phyloP scores from a whole-genome alignment of 2,113 vertebrate species.

The Ochotona curzoniae region DNA sequence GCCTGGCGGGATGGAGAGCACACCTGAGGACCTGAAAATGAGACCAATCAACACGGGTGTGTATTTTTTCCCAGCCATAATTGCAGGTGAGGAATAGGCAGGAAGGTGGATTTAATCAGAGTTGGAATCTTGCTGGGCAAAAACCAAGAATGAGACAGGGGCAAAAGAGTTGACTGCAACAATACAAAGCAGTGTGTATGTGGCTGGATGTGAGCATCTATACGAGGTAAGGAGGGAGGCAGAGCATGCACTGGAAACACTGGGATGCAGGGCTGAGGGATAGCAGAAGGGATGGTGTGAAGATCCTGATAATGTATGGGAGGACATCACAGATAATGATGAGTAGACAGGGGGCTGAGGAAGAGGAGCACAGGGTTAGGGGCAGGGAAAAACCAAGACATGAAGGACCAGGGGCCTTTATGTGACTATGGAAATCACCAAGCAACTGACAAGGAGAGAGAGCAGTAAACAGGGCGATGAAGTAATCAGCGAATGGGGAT shows the following conservation, averaged over 20 bases:
- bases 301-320: background rate
- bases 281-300: rapidly evolving
- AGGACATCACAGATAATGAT: background rate
- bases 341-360: background rate
- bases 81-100: constrained; percentile 15
- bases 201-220: background rate
- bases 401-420: background rate
- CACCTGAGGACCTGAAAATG: constrained; percentile 58
- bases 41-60: constrained; percentile 45
- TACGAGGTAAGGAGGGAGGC: background rate
- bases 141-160: constrained; percentile 18
- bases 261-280: no score
- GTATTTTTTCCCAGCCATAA: background rate
- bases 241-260: background rate
- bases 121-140: constrained; percentile 46
- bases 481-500: no score
- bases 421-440: background rate
- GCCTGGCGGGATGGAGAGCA: background rate
- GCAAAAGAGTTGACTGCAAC: background rate
- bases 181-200: background rate
- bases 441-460: background rate
- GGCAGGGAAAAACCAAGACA: background rate
- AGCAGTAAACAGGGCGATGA: background rate
- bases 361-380: background rate
- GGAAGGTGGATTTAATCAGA: constrained; percentile 45